These are phyloP conservation scores for Orycteropus afer DNA, from an alignment of 2,113 vertebrate species.

Conservation along the genomic window DNA sequence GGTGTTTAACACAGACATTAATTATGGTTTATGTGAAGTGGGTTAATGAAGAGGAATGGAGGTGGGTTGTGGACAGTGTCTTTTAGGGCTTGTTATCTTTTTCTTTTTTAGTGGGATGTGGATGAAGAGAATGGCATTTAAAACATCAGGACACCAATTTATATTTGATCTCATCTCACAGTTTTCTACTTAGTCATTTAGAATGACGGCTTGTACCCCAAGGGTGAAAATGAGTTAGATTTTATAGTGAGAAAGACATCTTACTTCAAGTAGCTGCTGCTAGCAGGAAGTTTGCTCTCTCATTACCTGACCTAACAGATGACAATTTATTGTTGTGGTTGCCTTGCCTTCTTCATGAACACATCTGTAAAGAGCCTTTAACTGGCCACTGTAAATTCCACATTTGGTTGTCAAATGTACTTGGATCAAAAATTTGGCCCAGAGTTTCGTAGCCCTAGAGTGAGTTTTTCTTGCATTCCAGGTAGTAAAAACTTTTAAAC, in stretches of 20 bases:
- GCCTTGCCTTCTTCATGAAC: background rate
- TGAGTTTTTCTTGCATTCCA: conserved; percentile 1
- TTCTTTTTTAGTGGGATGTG: background rate
- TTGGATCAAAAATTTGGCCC: conserved; percentile 27
- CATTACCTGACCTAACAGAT: background rate
- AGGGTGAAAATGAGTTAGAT: background rate
- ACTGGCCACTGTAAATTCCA: background rate
- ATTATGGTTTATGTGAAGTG: conserved; percentile 35
- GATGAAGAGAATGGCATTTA: conserved; percentile 33
- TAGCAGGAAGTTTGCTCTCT: background rate
- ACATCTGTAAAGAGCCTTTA: background rate
- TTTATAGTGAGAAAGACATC: conserved; percentile 9
- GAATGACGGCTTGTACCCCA: background rate
- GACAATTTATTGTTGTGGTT: background rate
- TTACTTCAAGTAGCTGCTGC: background rate
- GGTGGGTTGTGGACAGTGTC: background rate
- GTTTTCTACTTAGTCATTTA: background rate
- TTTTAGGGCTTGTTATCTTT: background rate
- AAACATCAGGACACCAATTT: background rate
- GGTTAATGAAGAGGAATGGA: conserved; percentile 5
- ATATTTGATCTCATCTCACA: background rate
- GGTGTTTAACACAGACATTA: conserved; percentile 44
- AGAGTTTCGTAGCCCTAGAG: background rate
- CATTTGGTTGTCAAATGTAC: background rate
- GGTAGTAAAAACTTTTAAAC: conserved; percentile 19